Base-by-base conservation (phyloP, 2,888 invertebrate species). In the Boloria selene region DNA sequence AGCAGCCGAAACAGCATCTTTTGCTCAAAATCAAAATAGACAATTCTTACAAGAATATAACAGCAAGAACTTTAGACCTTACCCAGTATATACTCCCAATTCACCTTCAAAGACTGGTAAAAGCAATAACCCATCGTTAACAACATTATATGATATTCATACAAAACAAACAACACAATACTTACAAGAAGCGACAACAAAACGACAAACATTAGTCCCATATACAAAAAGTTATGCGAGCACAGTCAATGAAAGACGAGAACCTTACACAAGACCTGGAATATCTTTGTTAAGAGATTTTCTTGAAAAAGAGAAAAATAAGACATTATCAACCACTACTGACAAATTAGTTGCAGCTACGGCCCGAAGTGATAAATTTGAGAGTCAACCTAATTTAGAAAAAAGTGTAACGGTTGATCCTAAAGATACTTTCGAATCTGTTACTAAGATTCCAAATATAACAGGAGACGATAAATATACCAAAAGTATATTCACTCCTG, bases 1-100 rank as follows among this genome's bases (percentile, higher is more conserved):
- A 1, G 93, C 95, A 0, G 96, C 96, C 10, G 97, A 97, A 84
- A 95, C 95, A 7, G 95, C 96, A 0, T 96, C 96, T 0, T 96
- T 97, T 78, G 94, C 94, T 1, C 93, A 94, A 49, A 91, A 88
- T 63, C 90, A 91, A 68, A 88, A 90, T 71, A 83, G 89, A 63
- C 90, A 92, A 73, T 88, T 83, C 68, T 75, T 91, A 45, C 90
- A 93, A 79, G 85, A 90, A 66, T 88, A 84, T 65, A 81, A 84
- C 71, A 77, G 81, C 72, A 86, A 93, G 77, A 85, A 89, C 75
- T 82, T 85, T 64, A 81, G 90, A 4, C 91, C 89, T 0, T 91
- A 88, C 69, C 90, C 91, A 14, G 88, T 91, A 52, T 85, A 93
- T 74, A 87, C 86, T 7, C 90, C 90, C 2, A 88, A 86, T 67